Base-by-base conservation (phyloP, 2,888 invertebrate genomes). In the Metellina segmentata region DNA sequence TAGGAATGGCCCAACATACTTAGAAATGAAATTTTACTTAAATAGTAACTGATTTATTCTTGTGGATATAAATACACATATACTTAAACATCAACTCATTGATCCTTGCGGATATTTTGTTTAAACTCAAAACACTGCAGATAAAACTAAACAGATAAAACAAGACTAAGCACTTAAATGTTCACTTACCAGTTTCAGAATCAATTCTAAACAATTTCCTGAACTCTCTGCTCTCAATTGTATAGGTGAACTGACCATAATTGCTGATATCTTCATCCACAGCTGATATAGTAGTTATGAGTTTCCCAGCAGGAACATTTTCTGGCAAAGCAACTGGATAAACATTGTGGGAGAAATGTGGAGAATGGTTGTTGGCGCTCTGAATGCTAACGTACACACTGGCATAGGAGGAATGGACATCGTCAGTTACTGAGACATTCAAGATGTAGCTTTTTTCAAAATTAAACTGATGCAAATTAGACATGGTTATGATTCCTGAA, bases 371-470 rank as follows among this genome's bases (percentile, higher is more conserved):
- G 95, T 98, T 98, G 93, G 97, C 97, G 19, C 94, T 94, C 20
- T 93, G 93, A 78, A 94, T 93, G 61, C 91, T 93, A 9, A 95
- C 94, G 71, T 94, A 94, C 9, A 96, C 95, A 70, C 94, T 94
- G 0, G 98, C 97, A 95, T 97, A 98, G 93, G 97, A 97, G 8
- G 98, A 98, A 95, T 98, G 98, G 70, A 99, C 98, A 61, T 99
- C 99, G 95, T 99, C 99, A 88, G 98, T 98, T 71, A 98, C 99
- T 0, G 98, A 98, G 61, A 99, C 97, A 95, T 99, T 99, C 91
- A 99, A 96, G 92, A 96, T 95, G 94, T 97, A 96, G 85, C 96
- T 95, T 83, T 96, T 96, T 93, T 96, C 96, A 81, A 97, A 96
- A 6, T 96, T 96, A 94, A 97, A 97, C 94, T 97, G 97, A 93